Evolutionary conservation across 35 echinoderm and acorn worm species (phyloP).

Genomic region (Lytechinus variegatus): DNA sequence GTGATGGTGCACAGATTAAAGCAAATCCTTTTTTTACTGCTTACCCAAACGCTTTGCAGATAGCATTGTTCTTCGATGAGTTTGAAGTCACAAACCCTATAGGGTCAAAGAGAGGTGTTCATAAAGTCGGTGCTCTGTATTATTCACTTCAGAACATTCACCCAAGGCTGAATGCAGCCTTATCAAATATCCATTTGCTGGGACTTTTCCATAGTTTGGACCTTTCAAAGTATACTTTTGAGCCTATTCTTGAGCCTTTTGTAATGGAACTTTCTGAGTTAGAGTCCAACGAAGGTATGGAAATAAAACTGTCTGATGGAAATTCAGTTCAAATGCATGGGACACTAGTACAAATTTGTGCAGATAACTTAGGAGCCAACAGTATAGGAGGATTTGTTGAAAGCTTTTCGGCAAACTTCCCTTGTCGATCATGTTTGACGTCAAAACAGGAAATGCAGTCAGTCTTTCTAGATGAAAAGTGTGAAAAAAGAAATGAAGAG

Average conservation of each 20-base stretch:
- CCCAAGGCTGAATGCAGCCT: constrained; percentile 16
- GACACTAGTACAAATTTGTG: constrained; percentile 18
- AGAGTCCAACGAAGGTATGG: constrained; percentile 51
- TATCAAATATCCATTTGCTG: constrained; percentile 37
- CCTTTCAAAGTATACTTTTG: constrained; percentile 9
- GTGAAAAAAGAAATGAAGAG: constrained; percentile 39
- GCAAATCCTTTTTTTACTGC: constrained; percentile 25
- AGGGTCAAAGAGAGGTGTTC: constrained; percentile 46
- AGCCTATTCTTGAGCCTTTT: background rate
- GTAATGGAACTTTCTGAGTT: constrained; percentile 12
- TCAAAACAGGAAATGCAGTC: constrained; percentile 44
- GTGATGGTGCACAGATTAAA: constrained; percentile 20
- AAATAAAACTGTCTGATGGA: constrained; percentile 32
- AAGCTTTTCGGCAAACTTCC: constrained; percentile 50
- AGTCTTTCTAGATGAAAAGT: background rate
- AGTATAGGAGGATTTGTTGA: constrained; percentile 61
- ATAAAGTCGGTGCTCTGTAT: constrained; percentile 44
- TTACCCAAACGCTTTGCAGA: background rate
- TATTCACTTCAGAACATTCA: constrained; percentile 39
- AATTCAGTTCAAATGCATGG: background rate
- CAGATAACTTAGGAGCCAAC: constrained; percentile 8
- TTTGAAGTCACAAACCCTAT: constrained; percentile 47
- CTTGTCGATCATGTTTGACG: constrained; percentile 48
- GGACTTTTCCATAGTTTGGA: constrained; percentile 26
- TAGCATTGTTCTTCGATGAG: constrained; percentile 39